Conservation (phyloP, 2,888 invertebrate genomes). For the Steinernema carpocapsae region DNA sequence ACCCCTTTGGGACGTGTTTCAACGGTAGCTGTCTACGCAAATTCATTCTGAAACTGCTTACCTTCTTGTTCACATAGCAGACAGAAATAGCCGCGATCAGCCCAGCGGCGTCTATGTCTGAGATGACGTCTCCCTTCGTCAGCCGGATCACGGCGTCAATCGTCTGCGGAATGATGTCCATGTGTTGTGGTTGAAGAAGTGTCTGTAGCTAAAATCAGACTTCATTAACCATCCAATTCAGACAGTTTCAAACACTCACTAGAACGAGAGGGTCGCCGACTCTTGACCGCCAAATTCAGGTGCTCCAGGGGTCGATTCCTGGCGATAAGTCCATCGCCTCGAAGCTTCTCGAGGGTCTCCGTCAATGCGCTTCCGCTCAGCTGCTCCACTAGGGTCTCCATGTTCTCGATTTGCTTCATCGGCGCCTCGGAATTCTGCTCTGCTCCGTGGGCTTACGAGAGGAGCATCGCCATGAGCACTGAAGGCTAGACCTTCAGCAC, state of each 20-base stretch:
- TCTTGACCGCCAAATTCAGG: conserved; percentile 41
- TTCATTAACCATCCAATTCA: not conserved
- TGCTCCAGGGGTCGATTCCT: conserved; percentile 46
- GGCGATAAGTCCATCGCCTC: conserved; percentile 61
- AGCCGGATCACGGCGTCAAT: not conserved
- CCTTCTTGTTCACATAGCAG: conserved; percentile 3
- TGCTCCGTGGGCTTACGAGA: not conserved
- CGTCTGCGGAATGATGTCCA: conserved; percentile 49
- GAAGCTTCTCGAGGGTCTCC: conserved; percentile 47
- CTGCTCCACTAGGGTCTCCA: conserved; percentile 32
- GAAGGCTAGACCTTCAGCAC: conserved; percentile 56
- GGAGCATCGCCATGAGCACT: conserved; percentile 52
- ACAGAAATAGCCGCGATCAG: conserved; percentile 3
- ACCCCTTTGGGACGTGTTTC: no score
- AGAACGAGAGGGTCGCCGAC: conserved; percentile 54
- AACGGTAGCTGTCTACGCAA: no score
- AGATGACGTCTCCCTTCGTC: conserved; percentile 38
- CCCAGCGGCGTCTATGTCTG: conserved; percentile 27
- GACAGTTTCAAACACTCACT: conserved; percentile 47
- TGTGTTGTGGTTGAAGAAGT: conserved; percentile 64
- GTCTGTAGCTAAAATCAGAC: conserved; percentile 65
- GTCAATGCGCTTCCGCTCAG: conserved; percentile 36
- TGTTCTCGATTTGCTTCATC: not conserved
- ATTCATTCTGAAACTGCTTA: no score
- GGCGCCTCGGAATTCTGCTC: not conserved